Base-by-base conservation (phyloP, 1,140 invertebrate genomes). In the Cotesia chilonis region DNA sequence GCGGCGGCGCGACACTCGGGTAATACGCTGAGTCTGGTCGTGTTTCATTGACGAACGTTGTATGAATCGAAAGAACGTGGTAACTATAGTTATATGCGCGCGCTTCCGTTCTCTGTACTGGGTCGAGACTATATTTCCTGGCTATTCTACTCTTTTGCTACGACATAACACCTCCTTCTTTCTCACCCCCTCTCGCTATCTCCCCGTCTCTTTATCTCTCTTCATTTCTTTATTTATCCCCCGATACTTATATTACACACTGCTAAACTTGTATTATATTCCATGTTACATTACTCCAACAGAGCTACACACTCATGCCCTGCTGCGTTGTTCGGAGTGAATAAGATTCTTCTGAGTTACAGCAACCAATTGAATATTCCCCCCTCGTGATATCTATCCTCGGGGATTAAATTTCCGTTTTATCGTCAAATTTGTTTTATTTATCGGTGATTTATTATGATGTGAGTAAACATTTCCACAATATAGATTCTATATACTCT, bases 21-120 rank as follows among this genome's bases (percentile, higher is more conserved):
- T 71, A 71, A 71, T 71, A 71, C 69, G 69, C 63, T 60, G 60
- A 71, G 69, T 71, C 69, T 71, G 69, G 69, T 64, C 69, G 69
- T 71, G 69, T 71, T 71, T 71, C 69, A 71, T 71, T 71, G 69
- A 71, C 60, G 69, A 71, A 71, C 69, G 69, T 47, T 41, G 61
- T 71, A 71, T 71, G 69, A 71, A 71, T 71, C 60, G 69, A 71
- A 71, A 71, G 69, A 71, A 71, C 60, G 69, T 37, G 59, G 41
- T 47, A 47, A 47, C 66, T 71, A 65, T 55, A 64, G 51, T 63
- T 20, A 59, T 54, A 51, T 54, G 20, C 69, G 41, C 28, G 60
- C 61, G 60, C 60, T 71, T 63, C 59, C 47, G 41, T 60, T 51
- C 59, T 60, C 10, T 47, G 41, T 6, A 10, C 47, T 17, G 47